phyloP scores from a whole-genome alignment of 2,113 vertebrate genomes.

The Ramphastos sulfuratus region DNA sequence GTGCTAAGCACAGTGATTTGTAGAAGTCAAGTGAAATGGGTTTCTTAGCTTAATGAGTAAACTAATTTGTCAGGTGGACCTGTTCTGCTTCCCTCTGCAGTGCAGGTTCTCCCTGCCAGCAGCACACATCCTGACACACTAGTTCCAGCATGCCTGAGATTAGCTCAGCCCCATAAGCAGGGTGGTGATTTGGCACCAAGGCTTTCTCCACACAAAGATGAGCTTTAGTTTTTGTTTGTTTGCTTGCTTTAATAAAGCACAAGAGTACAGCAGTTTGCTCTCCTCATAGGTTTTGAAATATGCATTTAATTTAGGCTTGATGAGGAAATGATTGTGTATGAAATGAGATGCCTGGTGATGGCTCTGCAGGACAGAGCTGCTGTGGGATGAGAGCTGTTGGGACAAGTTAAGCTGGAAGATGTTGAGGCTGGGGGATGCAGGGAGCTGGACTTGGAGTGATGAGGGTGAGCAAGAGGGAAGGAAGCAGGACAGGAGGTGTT shows the following conservation, averaged over 20 bases:
- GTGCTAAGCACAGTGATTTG: not conserved
- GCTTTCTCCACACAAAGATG: not conserved
- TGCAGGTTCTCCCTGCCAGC: not conserved
- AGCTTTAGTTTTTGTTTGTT: too few relatives aligned
- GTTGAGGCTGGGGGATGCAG: not conserved
- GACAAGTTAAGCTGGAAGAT: not conserved
- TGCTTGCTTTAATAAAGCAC: constrained; percentile 40
- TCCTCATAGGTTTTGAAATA: constrained; percentile 63
- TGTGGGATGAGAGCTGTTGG: not conserved
- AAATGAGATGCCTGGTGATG: constrained; percentile 15
- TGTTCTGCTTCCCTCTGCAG: not conserved
- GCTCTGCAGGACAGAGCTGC: not conserved
- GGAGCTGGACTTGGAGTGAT: not conserved
- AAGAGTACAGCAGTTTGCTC: constrained; percentile 43
- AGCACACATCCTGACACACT: not conserved
- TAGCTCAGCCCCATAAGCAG: not conserved
- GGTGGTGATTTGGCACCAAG: constrained; percentile 28
- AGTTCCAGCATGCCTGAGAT: not conserved
- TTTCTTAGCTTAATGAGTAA: not conserved
- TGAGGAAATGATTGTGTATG: constrained; percentile 31
- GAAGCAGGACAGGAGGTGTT: not conserved
- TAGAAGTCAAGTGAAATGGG: not conserved
- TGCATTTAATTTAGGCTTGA: constrained; percentile 67
- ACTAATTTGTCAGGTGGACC: constrained; percentile 9
- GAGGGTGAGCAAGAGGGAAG: not conserved